phyloP scores from a whole-genome alignment of 2,888 invertebrate genomes.

The Mayetiola destructor region DNA sequence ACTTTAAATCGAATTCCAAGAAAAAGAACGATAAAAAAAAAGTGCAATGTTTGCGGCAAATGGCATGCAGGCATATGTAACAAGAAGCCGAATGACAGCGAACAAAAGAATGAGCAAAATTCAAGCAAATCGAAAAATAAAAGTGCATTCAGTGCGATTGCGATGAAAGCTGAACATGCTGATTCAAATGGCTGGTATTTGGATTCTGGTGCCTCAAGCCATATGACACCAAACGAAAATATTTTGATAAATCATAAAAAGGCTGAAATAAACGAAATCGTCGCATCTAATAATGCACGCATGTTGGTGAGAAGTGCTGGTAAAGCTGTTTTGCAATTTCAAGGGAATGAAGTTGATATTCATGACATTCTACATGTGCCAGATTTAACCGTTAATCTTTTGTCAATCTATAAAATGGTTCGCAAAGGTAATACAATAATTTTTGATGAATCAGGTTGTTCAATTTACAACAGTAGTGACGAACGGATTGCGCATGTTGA shows the following conservation, averaged over 20 bases:
- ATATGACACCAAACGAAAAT: conserved; percentile 21
- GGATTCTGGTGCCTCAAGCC: conserved; percentile 23
- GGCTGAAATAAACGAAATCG: conserved; percentile 13
- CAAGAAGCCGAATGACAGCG: neutral
- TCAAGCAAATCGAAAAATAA: neutral
- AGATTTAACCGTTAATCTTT: conserved; percentile 18
- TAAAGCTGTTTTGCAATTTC: conserved; percentile 17
- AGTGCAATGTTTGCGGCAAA: neutral
- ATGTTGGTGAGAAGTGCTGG: conserved; percentile 17
- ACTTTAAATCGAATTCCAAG: neutral
- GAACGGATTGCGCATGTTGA: conserved; percentile 17
- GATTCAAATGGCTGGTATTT: conserved; percentile 27
- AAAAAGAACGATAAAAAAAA: neutral
- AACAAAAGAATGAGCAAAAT: neutral
- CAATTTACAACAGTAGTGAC: conserved; percentile 16
- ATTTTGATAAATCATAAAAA: conserved; percentile 3
- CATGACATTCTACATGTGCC: conserved; percentile 16
- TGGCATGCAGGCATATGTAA: neutral
- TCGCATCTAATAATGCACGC: conserved; percentile 17
- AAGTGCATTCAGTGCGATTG: neutral
- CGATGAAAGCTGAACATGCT: neutral
- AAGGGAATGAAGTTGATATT: neutral
- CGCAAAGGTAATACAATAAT: conserved; percentile 19
- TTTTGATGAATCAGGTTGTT: conserved; percentile 19
- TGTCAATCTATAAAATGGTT: conserved; percentile 18